Conservation (phyloP, 2,888 invertebrate species). For the Sipha maydis region DNA sequence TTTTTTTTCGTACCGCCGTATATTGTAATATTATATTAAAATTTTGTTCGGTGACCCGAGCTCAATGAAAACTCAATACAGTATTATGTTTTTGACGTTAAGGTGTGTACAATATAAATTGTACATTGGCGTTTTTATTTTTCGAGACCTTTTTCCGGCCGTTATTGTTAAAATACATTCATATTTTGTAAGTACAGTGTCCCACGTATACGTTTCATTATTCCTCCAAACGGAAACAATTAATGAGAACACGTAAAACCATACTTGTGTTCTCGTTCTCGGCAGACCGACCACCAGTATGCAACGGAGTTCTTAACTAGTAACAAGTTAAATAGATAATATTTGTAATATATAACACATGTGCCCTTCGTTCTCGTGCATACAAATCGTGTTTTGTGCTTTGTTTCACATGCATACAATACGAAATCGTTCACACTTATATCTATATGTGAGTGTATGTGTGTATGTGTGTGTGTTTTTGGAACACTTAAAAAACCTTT, state of each 20-base stretch:
- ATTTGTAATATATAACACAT: no score
- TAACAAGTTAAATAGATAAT: no score
- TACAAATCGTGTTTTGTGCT: neutral
- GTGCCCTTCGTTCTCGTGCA: no score
- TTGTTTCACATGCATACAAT: neutral
- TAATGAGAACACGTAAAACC: neutral
- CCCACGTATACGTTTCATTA: neutral
- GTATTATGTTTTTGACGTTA: constrained; percentile 2
- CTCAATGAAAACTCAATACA: neutral
- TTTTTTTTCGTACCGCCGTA: neutral
- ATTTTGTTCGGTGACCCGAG: neutral
- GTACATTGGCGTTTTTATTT: neutral
- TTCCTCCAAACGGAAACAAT: neutral
- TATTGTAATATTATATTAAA: neutral
- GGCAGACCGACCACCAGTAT: neutral
- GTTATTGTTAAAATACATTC: neutral
- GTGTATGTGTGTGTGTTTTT: no score
- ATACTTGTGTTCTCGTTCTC: neutral
- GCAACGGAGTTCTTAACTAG: constrained; percentile 7
- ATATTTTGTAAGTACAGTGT: neutral
- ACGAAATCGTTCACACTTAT: no score
- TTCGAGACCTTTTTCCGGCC: neutral
- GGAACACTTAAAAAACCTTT: no score
- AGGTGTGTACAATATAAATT: neutral
- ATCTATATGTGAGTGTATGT: no score